Evolutionary conservation across 2,888 invertebrate species (phyloP).

Genomic region (Temnothorax ravouxi): DNA sequence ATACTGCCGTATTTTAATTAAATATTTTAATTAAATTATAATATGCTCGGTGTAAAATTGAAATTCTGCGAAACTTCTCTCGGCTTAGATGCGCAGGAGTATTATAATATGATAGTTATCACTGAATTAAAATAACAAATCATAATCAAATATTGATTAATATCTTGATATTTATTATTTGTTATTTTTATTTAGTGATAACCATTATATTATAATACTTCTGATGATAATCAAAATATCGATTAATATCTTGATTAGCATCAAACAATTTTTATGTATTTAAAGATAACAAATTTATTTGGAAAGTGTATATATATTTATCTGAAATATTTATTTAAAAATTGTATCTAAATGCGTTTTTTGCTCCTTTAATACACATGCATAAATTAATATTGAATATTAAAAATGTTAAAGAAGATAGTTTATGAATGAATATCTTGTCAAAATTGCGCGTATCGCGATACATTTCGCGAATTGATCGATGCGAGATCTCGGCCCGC

Average conservation of each 20-base stretch:
- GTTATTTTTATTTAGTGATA: no score
- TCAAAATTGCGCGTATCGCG: background rate
- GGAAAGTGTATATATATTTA: background rate
- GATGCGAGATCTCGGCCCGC: conserved; percentile 14
- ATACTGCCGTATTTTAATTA: background rate
- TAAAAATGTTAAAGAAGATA: background rate
- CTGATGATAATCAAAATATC: background rate
- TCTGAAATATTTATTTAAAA: background rate
- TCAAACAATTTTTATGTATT: background rate
- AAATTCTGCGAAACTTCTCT: background rate
- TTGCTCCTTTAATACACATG: background rate
- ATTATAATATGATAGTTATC: background rate
- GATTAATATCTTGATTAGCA: conserved; percentile 5
- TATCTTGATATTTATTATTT: background rate
- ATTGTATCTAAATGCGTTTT: background rate
- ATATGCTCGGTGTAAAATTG: background rate
- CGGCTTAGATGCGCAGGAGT: background rate
- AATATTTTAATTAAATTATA: background rate
- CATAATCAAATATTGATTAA: background rate
- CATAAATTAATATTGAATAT: background rate
- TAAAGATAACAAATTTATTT: conserved; percentile 1
- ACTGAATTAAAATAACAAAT: background rate
- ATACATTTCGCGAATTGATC: conserved; percentile 9
- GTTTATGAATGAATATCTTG: background rate
- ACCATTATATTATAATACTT: no score